Base-by-base conservation (phyloP, 2,888 invertebrate species). In the Ennomos quercinarius region DNA sequence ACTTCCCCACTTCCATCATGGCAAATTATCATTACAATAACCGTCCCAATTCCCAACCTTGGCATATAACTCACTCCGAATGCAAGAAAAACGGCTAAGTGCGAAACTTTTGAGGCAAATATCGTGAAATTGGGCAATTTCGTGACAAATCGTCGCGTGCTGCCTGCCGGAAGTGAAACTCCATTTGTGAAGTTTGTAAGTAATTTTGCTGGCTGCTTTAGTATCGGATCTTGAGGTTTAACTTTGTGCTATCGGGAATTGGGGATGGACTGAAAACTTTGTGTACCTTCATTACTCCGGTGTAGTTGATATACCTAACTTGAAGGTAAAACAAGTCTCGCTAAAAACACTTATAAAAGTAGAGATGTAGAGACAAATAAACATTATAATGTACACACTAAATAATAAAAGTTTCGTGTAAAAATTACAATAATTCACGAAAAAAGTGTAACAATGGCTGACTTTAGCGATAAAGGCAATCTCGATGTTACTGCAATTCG, bases 141-240 rank as follows among this genome's bases (percentile, higher is more conserved):
- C 58, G 70, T 64, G 68, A 61, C 61, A 54, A 42, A 51, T 61
- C 9, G 51, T 63, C 53, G 70, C 68, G 65, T 62, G 63, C 61
- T n/a, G 41, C 45, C 36, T 38, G 55, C 50, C 61, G 65, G 66
- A 68, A 66, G 42, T 3, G 38, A 47, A 60, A 57, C 64, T 63
- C 59, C 55, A 58, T 65, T 66, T 54, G 58, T 48, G 51, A 67
- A 67, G 48, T 67, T 64, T 37, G 39, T 56, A 54, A 61, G 56
- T 61, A 55, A 64, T 64, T 67, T 57, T 40, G 44, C 52, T 49
- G 39, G 47, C 49, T 62, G 44, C 27, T 48, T 61, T 47, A 40
- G 37, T 66, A 61, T 56, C 49, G 55, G 45, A 3, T 50, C 8
- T 42, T 43, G 49, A 17, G 8, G 51, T 38, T 47, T 44, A n/a